Conservation (phyloP, 2,113 vertebrate species). For the Esox niger region DNA sequence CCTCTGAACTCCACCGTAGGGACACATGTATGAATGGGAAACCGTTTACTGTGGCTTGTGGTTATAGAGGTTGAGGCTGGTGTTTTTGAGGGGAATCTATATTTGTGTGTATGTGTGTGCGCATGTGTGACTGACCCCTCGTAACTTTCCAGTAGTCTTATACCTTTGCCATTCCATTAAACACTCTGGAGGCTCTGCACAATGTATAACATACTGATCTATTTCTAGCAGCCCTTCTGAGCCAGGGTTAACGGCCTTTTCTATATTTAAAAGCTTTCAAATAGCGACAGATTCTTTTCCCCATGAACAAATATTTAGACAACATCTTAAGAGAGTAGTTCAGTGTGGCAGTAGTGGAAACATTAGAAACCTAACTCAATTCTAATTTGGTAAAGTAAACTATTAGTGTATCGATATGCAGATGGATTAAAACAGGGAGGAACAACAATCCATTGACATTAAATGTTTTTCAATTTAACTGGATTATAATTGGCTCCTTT, state of each 20-base stretch:
- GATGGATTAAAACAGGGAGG: constrained; percentile 44
- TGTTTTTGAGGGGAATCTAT: background rate
- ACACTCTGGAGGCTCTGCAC: constrained; percentile 16
- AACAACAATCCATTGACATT: constrained; percentile 43
- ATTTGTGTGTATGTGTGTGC: background rate
- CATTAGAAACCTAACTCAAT: constrained; percentile 29
- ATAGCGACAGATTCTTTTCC: background rate
- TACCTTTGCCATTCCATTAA: constrained; percentile 26
- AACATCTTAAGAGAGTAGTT: constrained; percentile 28
- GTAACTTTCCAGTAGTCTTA: constrained; percentile 10
- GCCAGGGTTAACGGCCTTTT: constrained; percentile 2
- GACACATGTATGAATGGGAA: background rate
- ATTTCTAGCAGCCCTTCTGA: constrained; percentile 16
- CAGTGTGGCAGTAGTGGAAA: constrained; percentile 19
- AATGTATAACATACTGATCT: constrained; percentile 17
- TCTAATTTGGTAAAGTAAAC: constrained; percentile 47
- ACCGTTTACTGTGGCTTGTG: background rate
- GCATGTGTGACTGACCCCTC: constrained; percentile 15
- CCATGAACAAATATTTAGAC: constrained; percentile 34
- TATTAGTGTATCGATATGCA: constrained; percentile 42
- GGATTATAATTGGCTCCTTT: constrained; percentile 65
- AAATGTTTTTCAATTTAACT: constrained; percentile 66
- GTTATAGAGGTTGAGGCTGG: background rate
- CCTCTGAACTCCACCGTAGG: background rate
- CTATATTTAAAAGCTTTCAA: constrained; percentile 23